Conservation (phyloP, 2,113 vertebrate genomes). For the Acrocephalus arundinaceus region DNA sequence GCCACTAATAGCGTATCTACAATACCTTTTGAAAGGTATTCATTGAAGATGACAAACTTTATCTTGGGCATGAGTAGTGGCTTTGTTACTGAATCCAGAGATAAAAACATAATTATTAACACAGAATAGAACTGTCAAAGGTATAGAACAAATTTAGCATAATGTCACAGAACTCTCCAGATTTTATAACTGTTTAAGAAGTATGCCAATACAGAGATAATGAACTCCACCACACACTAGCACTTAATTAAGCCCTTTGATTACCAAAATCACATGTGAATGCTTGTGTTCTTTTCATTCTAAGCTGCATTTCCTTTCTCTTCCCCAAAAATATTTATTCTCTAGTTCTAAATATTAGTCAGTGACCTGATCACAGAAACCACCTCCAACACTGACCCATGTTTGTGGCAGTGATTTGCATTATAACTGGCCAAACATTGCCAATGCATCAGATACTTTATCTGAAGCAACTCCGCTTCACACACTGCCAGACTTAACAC, state of each 20-base stretch:
- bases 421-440: neutral
- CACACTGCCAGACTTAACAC: neutral
- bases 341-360: neutral
- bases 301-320: neutral
- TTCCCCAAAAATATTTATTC: neutral
- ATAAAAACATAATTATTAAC: neutral
- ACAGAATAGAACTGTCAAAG: neutral
- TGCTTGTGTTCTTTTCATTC: neutral
- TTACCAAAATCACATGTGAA: neutral
- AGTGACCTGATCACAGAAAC: neutral
- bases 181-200: neutral
- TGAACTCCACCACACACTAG: neutral
- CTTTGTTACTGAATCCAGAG: neutral
- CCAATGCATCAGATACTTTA: neutral
- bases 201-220: neutral
- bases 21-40: neutral
- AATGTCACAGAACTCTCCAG: neutral
- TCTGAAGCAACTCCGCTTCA: neutral
- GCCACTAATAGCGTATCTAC: neutral
- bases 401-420: neutral
- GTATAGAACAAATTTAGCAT: neutral
- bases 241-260: neutral
- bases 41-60: neutral
- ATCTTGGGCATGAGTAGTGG: neutral
- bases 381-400: neutral